Evolutionary conservation across 92 coral and sea anemone species (phyloP), one percentile per base, ranked within the genome.

Genomic region (Zoanthus gigantus): DNA sequence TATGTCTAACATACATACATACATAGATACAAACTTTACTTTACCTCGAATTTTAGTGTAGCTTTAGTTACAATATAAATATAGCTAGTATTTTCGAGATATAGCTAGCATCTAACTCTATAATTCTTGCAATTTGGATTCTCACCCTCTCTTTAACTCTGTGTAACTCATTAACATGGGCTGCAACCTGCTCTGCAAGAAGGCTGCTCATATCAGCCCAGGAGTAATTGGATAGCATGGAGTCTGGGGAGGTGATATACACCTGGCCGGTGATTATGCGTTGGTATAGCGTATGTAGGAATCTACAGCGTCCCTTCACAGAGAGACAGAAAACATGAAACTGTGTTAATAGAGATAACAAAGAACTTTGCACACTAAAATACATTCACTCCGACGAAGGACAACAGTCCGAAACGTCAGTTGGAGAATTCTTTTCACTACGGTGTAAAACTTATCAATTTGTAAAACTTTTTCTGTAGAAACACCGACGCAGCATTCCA

Each of bases 151-250:
- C 99, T 31, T 83, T 95, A 14, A 94, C 94, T 74, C 95, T 92
- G 79, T 91, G 89, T 31, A 95, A 77, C 81, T 97, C 99, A 73
- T 93, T 88, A 86, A 97, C 90, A 52, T 91, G 96, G n/a, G 94
- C 93, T 14, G 92, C 92, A 74, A 97, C 82, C 83, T 97, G 99
- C 78, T 97, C 99, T 17, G 97, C 90, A 18, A 97, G 93, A 88
- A 97, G 88, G 53, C 94, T 90, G 87, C 94, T 95, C 99, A 97
- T 95, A 71, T 97, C 99, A 6, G 96, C 90, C 99, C 98, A 97
- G 71, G 98, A 89, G 79, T 92, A 97, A 31, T 88, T 89, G 67
- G 93, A 85, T 83, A 92, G 89, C 28, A 95, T 95, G 54, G 98
- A 82, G 88, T 93, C 94, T 58, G 98, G 93, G 30, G 98, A 92